phyloP scores from a whole-genome alignment of 2,113 vertebrate genomes.

The Myotis davidii region DNA sequence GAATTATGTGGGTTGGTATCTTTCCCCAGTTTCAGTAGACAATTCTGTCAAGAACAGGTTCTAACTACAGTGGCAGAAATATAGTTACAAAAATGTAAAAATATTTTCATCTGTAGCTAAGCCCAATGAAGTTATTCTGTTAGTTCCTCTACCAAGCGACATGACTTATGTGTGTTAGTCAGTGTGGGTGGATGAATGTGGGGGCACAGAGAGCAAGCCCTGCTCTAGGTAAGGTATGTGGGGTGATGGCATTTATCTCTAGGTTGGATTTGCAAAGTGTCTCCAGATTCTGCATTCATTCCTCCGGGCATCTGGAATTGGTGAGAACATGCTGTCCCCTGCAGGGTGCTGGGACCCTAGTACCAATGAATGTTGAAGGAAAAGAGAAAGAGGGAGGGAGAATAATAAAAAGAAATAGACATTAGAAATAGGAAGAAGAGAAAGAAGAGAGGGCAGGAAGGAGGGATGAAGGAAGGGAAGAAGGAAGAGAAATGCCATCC shows the following conservation, averaged over 20 bases:
- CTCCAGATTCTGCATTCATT: neutral
- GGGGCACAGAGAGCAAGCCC: fast-evolving
- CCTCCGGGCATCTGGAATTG: neutral
- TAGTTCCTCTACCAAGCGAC: neutral
- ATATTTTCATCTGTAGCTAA: neutral
- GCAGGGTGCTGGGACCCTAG: neutral
- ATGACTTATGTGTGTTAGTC: neutral
- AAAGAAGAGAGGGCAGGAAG: fast-evolving
- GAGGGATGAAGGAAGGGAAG: fast-evolving
- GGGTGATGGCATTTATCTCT: neutral
- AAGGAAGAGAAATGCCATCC: neutral
- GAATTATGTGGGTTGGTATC: neutral
- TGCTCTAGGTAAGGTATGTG: neutral
- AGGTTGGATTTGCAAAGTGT: neutral
- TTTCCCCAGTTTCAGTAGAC: neutral
- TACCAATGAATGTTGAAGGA: neutral
- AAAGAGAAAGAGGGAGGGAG: neutral
- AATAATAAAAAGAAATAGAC: neutral
- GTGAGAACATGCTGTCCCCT: neutral
- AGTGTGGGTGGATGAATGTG: fast-evolving
- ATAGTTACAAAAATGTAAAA: neutral
- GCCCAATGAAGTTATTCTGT: neutral
- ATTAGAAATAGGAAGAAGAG: too few relatives aligned
- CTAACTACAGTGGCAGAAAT: neutral
- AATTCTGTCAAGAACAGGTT: neutral